phyloP scores from a whole-genome alignment of 2,113 vertebrate genomes.

The Oreochromis tanganicae region DNA sequence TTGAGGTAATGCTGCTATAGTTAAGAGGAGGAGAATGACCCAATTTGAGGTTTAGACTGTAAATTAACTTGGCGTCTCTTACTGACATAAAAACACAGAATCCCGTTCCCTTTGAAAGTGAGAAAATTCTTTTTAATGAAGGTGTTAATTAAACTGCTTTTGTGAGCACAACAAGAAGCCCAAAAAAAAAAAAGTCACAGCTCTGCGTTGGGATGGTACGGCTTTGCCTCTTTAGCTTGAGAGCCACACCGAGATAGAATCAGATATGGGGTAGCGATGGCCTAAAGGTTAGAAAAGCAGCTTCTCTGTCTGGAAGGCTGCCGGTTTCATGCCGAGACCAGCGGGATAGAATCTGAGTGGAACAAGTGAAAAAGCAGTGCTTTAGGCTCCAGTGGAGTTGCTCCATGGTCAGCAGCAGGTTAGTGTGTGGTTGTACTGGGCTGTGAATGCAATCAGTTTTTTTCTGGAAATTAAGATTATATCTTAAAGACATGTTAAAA shows the following conservation, averaged over 20 bases:
- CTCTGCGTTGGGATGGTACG: slow-evolving; percentile 11
- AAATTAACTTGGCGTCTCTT: slow-evolving; percentile 75
- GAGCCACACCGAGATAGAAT: neutral
- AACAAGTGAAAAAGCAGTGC: neutral
- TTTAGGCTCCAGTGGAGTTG: neutral
- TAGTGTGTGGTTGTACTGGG: neutral
- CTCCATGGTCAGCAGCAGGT: neutral
- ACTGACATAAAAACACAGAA: slow-evolving; percentile 64
- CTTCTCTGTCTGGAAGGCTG: neutral
- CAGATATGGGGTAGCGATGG: neutral
- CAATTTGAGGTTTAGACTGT: slow-evolving; percentile 75
- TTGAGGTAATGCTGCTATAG: slow-evolving; percentile 42
- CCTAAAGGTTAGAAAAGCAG: neutral
- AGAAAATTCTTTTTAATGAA: slow-evolving; percentile 65
- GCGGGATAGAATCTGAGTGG: neutral
- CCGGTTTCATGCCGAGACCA: neutral
- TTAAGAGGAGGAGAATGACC: slow-evolving; percentile 63
- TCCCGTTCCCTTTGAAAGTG: slow-evolving; percentile 61
- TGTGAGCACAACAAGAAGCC: neutral
- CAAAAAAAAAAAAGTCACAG: neutral
- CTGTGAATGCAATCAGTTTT: neutral
- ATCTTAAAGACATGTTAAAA: neutral
- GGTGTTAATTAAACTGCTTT: slow-evolving; percentile 65
- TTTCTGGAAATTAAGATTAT: neutral
- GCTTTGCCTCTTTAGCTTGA: neutral